These are phyloP conservation scores for Tachina fera DNA, from an alignment of 2,888 invertebrate genomes.

Conservation along the genomic window DNA sequence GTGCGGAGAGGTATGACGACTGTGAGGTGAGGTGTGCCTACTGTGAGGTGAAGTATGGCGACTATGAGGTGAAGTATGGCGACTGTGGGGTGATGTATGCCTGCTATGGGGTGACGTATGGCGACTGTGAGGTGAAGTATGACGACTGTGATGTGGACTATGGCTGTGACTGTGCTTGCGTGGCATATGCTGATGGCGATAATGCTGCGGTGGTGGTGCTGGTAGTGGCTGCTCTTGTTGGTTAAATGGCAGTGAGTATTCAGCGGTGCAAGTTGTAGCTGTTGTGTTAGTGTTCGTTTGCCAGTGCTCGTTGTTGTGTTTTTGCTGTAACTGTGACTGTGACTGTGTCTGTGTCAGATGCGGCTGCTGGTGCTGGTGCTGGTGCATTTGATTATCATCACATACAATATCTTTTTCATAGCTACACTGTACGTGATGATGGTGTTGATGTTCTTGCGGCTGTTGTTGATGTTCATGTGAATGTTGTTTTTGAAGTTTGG, in stretches of 20 bases:
- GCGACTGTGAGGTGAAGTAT: constrained; percentile 79
- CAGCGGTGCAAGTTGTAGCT: constrained; percentile 70
- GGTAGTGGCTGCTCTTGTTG: constrained; percentile 60
- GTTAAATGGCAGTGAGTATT: constrained; percentile 70
- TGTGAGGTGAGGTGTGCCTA: constrained; percentile 74
- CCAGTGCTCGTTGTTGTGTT: constrained; percentile 74
- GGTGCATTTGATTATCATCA: constrained; percentile 80
- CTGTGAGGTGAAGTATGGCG: constrained; percentile 79
- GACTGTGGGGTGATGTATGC: constrained; percentile 75
- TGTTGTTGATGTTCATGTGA: constrained; percentile 74
- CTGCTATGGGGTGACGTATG: constrained; percentile 79
- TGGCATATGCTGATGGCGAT: constrained; percentile 73
- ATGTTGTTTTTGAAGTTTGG: constrained; percentile 75
- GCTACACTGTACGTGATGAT: constrained; percentile 81
- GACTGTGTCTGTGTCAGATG: constrained; percentile 71
- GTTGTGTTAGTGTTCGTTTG: constrained; percentile 74
- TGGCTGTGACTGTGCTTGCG: constrained; percentile 77
- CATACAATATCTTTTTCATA: constrained; percentile 82
- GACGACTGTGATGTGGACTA: constrained; percentile 76
- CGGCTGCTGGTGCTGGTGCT: constrained; percentile 76
- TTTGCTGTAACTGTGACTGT: constrained; percentile 70
- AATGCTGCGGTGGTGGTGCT: constrained; percentile 61
- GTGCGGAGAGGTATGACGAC: constrained; percentile 63
- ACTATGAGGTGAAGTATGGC: constrained; percentile 75
- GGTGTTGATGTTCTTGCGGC: constrained; percentile 72